These are phyloP conservation scores for Apamea sordens DNA, from an alignment of 2,888 invertebrate genomes.

Conservation along the genomic window DNA sequence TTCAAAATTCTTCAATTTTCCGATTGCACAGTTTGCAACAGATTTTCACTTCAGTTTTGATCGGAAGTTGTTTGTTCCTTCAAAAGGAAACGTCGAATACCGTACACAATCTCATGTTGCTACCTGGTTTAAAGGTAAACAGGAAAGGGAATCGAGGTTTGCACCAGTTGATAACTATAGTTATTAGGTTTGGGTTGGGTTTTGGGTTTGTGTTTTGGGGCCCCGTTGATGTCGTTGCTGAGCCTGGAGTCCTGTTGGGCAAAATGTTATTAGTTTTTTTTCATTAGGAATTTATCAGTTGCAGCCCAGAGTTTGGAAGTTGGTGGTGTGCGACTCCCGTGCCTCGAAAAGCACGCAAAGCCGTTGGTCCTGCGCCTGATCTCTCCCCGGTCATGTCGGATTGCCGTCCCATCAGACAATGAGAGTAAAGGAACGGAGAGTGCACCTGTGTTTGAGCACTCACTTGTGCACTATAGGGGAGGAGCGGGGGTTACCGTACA, in stretches of 20 bases:
- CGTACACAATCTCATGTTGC: conserved; percentile 12
- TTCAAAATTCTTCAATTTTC: conserved; percentile 24
- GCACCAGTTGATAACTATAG: neutral
- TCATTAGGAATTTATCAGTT: neutral
- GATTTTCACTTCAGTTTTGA: conserved; percentile 31
- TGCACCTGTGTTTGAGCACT: neutral
- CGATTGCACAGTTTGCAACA: conserved; percentile 13
- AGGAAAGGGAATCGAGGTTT: conserved; percentile 16
- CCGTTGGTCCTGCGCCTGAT: neutral
- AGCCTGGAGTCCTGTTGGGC: neutral
- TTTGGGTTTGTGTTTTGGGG: too few relatives aligned
- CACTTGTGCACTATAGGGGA: neutral
- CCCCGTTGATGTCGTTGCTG: neutral
- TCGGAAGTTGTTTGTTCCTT: conserved; percentile 36
- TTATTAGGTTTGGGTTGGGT: neutral
- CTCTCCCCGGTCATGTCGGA: neutral
- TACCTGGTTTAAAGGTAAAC: conserved; percentile 25
- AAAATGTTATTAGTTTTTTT: neutral
- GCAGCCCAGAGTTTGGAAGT: neutral
- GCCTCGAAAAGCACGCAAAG: neutral
- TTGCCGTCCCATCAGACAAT: neutral
- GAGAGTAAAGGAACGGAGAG: neutral
- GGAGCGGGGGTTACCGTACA: too few relatives aligned
- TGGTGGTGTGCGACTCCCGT: neutral
- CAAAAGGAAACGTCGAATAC: conserved; percentile 32